Evolutionary conservation across 2,113 vertebrate species (phyloP).

Genomic region (Trinectes maculatus): DNA sequence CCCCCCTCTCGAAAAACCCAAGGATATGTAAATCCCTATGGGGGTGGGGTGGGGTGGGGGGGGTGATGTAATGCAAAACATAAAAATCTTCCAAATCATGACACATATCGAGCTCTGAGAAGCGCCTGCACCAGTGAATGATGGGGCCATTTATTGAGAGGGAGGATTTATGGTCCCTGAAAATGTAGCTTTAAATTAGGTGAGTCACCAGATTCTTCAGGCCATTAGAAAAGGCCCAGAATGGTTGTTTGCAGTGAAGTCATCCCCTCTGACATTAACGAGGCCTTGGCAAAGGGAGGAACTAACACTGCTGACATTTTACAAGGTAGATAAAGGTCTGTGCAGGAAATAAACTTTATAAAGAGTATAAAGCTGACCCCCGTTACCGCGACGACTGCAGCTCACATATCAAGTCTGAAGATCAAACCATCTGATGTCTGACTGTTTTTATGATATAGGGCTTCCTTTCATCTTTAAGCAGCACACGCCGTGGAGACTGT

Average conservation of each 20-base stretch:
- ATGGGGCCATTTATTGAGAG: conserved; percentile 35
- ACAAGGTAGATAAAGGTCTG: conserved; percentile 20
- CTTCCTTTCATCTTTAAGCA: conserved; percentile 29
- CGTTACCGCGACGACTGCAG: conserved; percentile 10
- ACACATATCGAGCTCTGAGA: conserved; percentile 58
- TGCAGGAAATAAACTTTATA: conserved; percentile 9
- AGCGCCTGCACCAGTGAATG: conserved; percentile 14
- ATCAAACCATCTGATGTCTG: conserved; percentile 21
- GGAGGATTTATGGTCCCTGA: conserved; percentile 52
- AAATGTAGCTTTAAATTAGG: conserved; percentile 47
- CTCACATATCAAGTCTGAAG: conserved; percentile 13
- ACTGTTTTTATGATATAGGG: conserved; percentile 13
- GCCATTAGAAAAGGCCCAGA: conserved; percentile 42
- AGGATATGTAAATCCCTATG: conserved; percentile 62
- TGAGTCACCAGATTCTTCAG: conserved; percentile 63
- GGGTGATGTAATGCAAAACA: conserved; percentile 75
- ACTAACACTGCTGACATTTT: conserved; percentile 15
- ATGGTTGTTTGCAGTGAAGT: conserved; percentile 59
- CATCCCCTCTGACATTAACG: conserved; percentile 61
- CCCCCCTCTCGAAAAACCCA: conserved; percentile 23
- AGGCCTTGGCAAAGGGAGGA: conserved; percentile 26
- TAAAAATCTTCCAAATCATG: conserved; percentile 60
- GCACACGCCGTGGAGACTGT: neutral
- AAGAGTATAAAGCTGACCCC: neutral
- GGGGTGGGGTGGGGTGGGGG: conserved; percentile 40